Evolutionary conservation across 2,113 vertebrate species (phyloP).

Genomic region (Nicator chloris): DNA sequence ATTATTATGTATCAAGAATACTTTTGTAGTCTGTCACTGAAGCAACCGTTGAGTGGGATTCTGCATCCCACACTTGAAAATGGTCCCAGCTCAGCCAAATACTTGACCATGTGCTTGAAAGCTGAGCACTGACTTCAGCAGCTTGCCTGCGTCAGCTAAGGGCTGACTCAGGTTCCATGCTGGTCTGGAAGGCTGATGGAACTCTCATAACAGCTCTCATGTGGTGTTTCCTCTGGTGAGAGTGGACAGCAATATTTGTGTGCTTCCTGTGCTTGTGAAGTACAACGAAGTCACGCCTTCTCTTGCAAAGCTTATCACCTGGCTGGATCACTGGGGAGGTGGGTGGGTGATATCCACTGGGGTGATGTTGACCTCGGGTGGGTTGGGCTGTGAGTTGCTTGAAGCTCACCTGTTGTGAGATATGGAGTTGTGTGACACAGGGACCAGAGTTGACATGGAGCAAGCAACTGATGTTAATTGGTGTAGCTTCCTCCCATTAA

Average conservation of each 20-base stretch:
- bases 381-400: background rate
- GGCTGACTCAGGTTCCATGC: background rate
- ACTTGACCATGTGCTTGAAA: background rate
- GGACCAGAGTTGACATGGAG: accelerated
- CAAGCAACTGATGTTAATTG: background rate
- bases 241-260: background rate
- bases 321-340: background rate
- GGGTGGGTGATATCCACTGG: background rate
- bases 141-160: background rate
- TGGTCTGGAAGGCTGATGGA: background rate
- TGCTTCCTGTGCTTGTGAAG: background rate
- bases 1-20: slow-evolving; percentile 1
- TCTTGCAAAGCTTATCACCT: background rate
- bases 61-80: slow-evolving; percentile 12
- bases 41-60: background rate
- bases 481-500: background rate
- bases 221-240: background rate
- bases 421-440: accelerated
- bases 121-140: background rate
- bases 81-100: background rate
- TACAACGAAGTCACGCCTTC: background rate
- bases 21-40: slow-evolving; percentile 15
- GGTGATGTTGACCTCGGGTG: background rate
- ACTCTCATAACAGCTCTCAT: background rate
- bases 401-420: accelerated